Evolutionary conservation across 2,113 vertebrate species (phyloP), one percentile per base, ranked within the genome.

Genomic region (Protomyctophum bolini): DNA sequence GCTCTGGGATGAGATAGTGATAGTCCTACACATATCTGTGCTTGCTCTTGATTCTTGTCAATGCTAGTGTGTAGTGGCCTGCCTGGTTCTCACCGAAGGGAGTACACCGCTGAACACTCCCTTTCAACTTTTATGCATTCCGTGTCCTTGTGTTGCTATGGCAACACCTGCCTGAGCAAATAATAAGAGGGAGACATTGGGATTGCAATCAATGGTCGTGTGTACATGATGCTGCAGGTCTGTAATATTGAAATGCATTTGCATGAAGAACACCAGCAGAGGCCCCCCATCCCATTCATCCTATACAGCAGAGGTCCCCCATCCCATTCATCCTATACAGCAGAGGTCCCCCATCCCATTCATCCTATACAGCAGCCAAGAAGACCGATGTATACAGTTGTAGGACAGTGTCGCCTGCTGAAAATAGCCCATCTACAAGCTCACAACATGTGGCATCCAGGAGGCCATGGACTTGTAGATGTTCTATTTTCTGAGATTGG

Each of bases 141-240:
- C 55, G 73, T 68, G 70, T 54, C 66, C 66, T 71, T 70, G 71
- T 66, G 84, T 85, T 88, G 79, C 83, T 80, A 90, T 86, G 83
- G 84, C 63, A 76, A 83, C 84, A 81, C 58, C 66, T 75, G 76
- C 79, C 76, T 81, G 77, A 72, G 77, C 73, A 83, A 81, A 87
- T 71, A 81, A 86, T 83, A 70, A 75, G 70, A 74, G 41, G 70
- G 29, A 57, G 63, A 60, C 78, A 80, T 86, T 76, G n/a, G 68
- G 77, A 83, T 81, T 73, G 59, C 69, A 77, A 82, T 79, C 72
- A 41, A 83, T 70, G 72, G 49, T 58, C 67, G 66, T 47, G 62
- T 61, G 55, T 79, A 41, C 33, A 41, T 41, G 33, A 6, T 60
- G 58, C 73, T 51, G 60, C 66, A 68, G 48, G 67, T 69, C 62